These are phyloP conservation scores for Melopsittacus undulatus DNA, from an alignment of 2,797 vertebrate species.

Conservation along the genomic window DNA sequence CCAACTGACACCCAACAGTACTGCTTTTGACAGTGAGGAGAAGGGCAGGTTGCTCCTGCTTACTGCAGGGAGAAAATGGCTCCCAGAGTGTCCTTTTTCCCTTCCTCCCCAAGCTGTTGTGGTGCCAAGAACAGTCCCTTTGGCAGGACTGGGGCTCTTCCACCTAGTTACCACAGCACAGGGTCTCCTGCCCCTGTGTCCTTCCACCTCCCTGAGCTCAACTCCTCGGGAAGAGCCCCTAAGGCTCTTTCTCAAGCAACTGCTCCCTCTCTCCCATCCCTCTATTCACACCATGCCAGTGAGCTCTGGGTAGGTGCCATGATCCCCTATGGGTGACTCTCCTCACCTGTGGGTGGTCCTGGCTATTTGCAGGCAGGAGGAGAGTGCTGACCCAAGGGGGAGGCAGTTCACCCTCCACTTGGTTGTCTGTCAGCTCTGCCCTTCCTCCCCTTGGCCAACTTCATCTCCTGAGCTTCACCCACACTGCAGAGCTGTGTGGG, in stretches of 20 bases:
- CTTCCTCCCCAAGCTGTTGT: not conserved
- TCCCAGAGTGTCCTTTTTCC: not conserved
- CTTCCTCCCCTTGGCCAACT: not conserved
- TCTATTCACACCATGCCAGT: accelerated
- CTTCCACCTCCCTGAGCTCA: not conserved
- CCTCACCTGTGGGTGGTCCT: not conserved
- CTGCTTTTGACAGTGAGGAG: not conserved
- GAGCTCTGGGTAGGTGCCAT: not conserved
- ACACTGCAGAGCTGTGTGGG: not conserved
- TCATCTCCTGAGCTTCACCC: not conserved
- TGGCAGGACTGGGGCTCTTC: not conserved
- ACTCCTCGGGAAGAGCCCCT: accelerated
- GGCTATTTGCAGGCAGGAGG: not conserved
- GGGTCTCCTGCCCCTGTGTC: not conserved
- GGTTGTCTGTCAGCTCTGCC: not conserved
- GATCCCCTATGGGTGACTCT: not conserved
- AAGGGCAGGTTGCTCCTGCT: not conserved
- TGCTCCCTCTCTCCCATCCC: not conserved
- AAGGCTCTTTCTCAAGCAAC: not conserved
- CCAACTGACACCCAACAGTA: not conserved
- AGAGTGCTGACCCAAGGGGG: not conserved
- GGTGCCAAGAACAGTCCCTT: not conserved
- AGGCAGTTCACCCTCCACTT: not conserved
- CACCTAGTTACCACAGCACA: not conserved
- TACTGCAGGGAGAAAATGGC: not conserved